Percentiles rank a stretch among this genome's conserved stretches.
These are phyloP conservation scores for Petaurus breviceps DNA, from an alignment of 2,113 vertebrate genomes.

Conservation along the genomic window DNA sequence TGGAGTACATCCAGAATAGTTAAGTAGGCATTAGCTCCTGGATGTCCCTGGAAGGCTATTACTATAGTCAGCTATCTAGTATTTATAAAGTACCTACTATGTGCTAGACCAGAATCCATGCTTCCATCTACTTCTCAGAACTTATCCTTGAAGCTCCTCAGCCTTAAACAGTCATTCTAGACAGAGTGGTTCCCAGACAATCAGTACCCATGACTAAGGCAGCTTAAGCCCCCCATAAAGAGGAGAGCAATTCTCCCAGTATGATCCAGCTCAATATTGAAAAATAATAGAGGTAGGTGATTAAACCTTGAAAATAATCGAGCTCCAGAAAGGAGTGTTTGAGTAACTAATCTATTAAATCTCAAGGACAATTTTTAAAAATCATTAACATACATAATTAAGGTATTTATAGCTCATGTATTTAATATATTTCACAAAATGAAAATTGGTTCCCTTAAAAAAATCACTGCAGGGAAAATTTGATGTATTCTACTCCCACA, in stretches of 20 bases:
- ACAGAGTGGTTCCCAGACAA: background rate
- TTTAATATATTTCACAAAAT: constrained; percentile 20
- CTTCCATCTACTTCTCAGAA: background rate
- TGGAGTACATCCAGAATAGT: background rate
- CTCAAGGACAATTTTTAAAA: constrained; percentile 11
- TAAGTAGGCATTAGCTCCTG: background rate
- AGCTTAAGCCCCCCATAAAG: background rate
- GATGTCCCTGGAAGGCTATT: background rate
- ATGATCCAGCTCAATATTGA: background rate
- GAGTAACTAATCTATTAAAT: background rate
- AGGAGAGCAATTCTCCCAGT: background rate
- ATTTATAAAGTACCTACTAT: background rate
- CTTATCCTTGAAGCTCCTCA: background rate
- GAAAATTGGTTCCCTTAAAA: background rate
- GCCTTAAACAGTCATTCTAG: background rate
- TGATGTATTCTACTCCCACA: background rate
- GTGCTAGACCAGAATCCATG: background rate
- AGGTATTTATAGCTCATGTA: background rate
- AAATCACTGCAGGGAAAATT: background rate
- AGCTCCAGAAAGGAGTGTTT: background rate
- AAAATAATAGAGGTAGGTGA: background rate
- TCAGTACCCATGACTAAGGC: background rate
- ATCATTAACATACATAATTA: background rate
- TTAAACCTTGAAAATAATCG: background rate
- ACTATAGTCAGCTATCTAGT: background rate